Evolutionary conservation across 1,140 invertebrate genomes (phyloP).

Genomic region (Bombus waltoni): DNA sequence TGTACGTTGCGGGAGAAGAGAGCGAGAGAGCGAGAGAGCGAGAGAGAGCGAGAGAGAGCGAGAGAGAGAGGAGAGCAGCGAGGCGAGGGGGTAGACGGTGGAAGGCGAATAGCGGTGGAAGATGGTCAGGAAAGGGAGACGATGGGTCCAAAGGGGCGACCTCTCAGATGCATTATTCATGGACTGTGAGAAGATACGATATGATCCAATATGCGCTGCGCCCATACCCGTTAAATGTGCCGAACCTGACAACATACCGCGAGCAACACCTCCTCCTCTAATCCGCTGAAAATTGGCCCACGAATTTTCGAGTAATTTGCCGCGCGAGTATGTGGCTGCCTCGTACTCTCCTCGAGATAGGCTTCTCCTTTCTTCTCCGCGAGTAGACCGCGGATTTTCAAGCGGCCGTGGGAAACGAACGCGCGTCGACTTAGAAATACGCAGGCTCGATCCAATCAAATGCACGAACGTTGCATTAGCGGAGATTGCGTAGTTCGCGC

Average conservation of each 20-base stretch:
- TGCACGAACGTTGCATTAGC: too few relatives aligned
- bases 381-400: too few relatives aligned
- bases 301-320: constrained; percentile 81
- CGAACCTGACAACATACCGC: constrained; percentile 53
- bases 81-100: constrained; percentile 36
- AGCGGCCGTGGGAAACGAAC: too few relatives aligned
- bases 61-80: constrained; percentile 14
- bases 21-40: constrained; percentile 1
- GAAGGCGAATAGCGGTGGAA: constrained; percentile 34
- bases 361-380: background rate
- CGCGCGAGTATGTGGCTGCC: constrained; percentile 32
- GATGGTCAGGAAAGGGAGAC: constrained; percentile 52
- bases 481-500: too few relatives aligned
- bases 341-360: background rate
- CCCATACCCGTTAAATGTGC: constrained; percentile 62
- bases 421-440: too few relatives aligned
- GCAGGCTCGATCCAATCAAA: too few relatives aligned
- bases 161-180: constrained; percentile 82
- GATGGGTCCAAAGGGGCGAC: constrained; percentile 63
- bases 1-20: constrained; percentile 25
- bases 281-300: constrained; percentile 81
- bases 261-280: constrained; percentile 72
- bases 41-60: constrained; percentile 10
- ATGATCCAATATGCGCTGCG: constrained; percentile 82
- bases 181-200: constrained; percentile 81